phyloP scores from a whole-genome alignment of 2,888 invertebrate genomes.

The Quadroppia sp. region DNA sequence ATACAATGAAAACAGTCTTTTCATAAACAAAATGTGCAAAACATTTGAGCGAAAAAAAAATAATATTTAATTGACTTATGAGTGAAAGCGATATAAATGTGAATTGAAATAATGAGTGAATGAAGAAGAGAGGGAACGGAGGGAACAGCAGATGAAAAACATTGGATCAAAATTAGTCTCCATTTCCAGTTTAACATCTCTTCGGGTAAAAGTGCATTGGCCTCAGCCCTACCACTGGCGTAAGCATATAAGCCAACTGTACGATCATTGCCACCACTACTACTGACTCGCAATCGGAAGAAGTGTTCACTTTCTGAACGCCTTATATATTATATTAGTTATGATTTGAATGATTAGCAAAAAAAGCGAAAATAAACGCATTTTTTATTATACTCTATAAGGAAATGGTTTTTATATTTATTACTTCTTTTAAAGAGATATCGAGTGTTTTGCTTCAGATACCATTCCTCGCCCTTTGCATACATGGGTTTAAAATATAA shows the following conservation, averaged over 20 bases:
- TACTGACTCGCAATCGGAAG: neutral
- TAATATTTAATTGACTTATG: neutral
- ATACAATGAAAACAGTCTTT: too few relatives aligned
- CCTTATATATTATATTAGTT: neutral
- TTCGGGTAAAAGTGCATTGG: neutral
- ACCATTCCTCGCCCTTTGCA: too few relatives aligned
- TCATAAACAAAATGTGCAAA: too few relatives aligned
- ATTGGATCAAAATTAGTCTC: neutral
- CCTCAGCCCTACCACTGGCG: conserved; percentile 4
- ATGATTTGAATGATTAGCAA: neutral
- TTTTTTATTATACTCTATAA: neutral
- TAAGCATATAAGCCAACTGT: neutral
- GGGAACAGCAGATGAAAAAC: too few relatives aligned
- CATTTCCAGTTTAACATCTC: conserved; percentile 1
- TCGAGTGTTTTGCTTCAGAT: neutral
- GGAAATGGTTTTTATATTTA: neutral
- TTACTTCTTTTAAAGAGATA: neutral
- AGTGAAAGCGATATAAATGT: conserved; percentile 1
- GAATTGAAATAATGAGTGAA: neutral
- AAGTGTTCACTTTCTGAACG: neutral
- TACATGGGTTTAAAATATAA: too few relatives aligned
- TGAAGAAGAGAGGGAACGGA: too few relatives aligned
- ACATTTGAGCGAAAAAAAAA: too few relatives aligned
- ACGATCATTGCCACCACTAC: conserved; percentile 4
- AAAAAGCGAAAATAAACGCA: neutral